phyloP scores from a whole-genome alignment of 2,888 invertebrate genomes.

The Melanchra persicariae region DNA sequence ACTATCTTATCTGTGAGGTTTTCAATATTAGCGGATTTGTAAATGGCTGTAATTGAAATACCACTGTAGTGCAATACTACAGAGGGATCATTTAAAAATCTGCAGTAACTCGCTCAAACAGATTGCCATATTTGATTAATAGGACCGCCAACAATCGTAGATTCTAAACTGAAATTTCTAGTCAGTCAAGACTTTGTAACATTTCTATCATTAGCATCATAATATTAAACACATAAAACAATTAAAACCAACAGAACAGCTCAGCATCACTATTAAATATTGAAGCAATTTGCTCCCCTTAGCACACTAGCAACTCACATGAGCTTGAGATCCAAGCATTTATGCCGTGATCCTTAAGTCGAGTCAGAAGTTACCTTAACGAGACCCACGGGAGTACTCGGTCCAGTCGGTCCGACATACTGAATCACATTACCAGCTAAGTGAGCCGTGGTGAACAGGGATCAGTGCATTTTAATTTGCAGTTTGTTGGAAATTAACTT shows the following conservation, averaged over 20 bases:
- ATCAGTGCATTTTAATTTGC: constrained; percentile 28
- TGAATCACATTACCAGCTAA: constrained; percentile 59
- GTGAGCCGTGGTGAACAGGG: constrained; percentile 28
- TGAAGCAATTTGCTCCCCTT: constrained; percentile 63
- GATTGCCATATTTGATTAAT: background rate
- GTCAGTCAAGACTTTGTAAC: background rate
- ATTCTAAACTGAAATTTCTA: background rate
- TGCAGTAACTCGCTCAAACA: background rate
- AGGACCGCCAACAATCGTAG: background rate
- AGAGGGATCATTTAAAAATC: background rate
- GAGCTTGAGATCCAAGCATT: constrained; percentile 65
- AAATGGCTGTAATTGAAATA: no score
- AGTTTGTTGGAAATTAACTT: constrained; percentile 8
- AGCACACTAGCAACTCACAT: constrained; percentile 55
- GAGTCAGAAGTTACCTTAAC: constrained; percentile 71
- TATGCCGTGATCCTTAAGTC: constrained; percentile 72
- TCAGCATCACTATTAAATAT: constrained; percentile 43
- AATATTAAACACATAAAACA: constrained; percentile 6
- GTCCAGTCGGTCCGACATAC: constrained; percentile 50
- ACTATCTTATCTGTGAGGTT: background rate
- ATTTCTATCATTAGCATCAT: background rate
- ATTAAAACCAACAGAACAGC: constrained; percentile 9
- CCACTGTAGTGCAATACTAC: background rate
- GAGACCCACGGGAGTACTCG: constrained; percentile 68
- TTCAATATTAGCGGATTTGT: background rate